These are phyloP conservation scores for Cygnus atratus DNA, from an alignment of 2,113 vertebrate species.

Conservation along the genomic window DNA sequence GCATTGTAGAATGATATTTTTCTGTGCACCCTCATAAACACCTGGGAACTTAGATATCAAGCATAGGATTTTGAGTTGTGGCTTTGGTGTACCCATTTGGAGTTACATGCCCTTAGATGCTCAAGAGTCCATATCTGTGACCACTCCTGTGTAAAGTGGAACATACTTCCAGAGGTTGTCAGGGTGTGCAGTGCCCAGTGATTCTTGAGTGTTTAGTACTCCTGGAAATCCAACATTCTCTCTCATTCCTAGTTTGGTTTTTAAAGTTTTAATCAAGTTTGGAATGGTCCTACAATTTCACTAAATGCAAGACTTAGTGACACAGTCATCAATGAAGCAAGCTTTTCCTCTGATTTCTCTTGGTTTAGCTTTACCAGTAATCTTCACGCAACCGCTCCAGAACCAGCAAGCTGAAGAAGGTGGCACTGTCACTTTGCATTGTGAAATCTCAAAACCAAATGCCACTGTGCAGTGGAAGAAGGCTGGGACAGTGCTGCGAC, in stretches of 20 bases:
- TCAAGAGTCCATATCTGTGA: background rate
- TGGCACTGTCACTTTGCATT: slow-evolving; percentile 71
- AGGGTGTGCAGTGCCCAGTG: background rate
- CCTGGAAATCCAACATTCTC: background rate
- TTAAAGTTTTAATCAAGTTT: background rate
- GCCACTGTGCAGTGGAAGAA: slow-evolving; percentile 84
- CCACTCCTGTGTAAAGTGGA: background rate
- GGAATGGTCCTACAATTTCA: fast-evolving
- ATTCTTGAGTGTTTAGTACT: background rate
- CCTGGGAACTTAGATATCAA: background rate
- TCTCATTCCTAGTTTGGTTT: background rate
- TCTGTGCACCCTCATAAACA: background rate
- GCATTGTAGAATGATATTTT: fast-evolving
- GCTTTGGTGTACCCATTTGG: background rate
- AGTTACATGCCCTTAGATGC: background rate
- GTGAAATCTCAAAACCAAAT: slow-evolving; percentile 66
- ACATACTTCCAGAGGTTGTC: background rate
- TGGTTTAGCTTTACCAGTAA: slow-evolving; percentile 55
- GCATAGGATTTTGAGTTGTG: fast-evolving
- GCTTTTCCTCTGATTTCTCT: background rate
- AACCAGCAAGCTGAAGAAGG: slow-evolving; percentile 84
- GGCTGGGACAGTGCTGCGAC: slow-evolving; percentile 65
- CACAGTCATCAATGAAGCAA: fast-evolving
- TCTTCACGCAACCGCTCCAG: slow-evolving; percentile 73
- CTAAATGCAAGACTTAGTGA: background rate